These are phyloP conservation scores for Channallabes apus DNA, from an alignment of 2,797 vertebrate species.

Conservation along the genomic window DNA sequence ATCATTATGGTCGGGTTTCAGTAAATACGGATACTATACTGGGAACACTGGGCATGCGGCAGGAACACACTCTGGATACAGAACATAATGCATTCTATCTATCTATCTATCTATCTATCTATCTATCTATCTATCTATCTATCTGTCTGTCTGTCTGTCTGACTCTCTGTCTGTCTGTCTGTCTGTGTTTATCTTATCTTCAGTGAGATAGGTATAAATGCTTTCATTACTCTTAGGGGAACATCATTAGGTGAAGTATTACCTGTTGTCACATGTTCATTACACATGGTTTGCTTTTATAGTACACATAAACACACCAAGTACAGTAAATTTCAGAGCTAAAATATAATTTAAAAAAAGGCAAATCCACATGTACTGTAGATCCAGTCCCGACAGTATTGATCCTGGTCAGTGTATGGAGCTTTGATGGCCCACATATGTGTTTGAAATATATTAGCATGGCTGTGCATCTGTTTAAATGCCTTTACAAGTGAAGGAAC, in stretches of 20 bases:
- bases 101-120: background rate
- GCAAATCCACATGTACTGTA: slow-evolving; percentile 12
- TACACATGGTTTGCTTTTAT: background rate
- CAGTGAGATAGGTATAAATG: background rate
- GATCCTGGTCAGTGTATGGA: slow-evolving; percentile 32
- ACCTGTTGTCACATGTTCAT: background rate
- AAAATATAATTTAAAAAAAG: background rate
- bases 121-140: background rate
- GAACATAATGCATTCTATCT: background rate
- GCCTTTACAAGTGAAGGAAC: slow-evolving; percentile 15
- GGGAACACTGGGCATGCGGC: background rate
- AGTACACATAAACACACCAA: background rate
- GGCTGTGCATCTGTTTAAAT: background rate
- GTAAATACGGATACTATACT: background rate
- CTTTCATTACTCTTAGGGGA: background rate
- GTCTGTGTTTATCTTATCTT: background rate
- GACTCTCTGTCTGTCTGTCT: background rate
- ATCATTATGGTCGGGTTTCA: background rate
- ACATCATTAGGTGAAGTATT: background rate
- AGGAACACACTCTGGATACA: background rate
- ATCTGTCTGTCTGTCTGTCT: background rate
- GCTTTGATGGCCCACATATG: slow-evolving; percentile 34
- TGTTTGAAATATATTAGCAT: slow-evolving; percentile 33
- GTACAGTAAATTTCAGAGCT: background rate
- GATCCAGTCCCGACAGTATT: slow-evolving; percentile 23